Percentiles rank a stretch among this genome's conserved stretches.
phyloP scores from a whole-genome alignment of 2,797 vertebrate species.

The Enteromius treurensis region DNA sequence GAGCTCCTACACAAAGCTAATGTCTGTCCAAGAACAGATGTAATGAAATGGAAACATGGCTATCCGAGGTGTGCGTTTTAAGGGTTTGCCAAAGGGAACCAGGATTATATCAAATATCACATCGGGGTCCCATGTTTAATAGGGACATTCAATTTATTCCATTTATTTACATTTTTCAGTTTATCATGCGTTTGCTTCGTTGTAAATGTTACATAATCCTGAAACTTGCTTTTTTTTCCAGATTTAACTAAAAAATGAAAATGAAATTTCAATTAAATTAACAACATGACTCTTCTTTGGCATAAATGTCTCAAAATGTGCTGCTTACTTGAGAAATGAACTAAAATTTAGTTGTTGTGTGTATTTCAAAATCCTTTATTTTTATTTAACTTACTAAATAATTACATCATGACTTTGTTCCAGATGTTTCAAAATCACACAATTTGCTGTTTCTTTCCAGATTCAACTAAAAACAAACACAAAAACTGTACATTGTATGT shows the following conservation, averaged over 20 bases:
- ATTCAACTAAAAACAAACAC: background rate
- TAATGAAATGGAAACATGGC: conserved; percentile 71
- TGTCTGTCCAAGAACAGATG: conserved; percentile 58
- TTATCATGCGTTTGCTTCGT: background rate
- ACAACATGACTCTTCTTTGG: background rate
- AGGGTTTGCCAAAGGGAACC: conserved; percentile 52
- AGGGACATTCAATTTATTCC: background rate
- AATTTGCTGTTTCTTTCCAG: background rate
- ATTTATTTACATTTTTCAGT: too few species aligned
- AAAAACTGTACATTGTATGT: background rate
- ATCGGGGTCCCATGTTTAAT: background rate
- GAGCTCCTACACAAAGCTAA: conserved; percentile 61
- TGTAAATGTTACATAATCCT: background rate
- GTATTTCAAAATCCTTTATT: too few species aligned
- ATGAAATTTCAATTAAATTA: background rate
- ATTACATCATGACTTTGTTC: background rate
- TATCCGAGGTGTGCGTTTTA: conserved; percentile 54
- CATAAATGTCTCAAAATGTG: background rate
- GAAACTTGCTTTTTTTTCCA: background rate
- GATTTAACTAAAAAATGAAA: background rate
- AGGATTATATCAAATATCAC: background rate
- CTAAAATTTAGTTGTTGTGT: too few species aligned
- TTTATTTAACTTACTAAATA: too few species aligned
- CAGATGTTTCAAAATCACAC: background rate
- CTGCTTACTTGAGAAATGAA: background rate